phyloP scores from a whole-genome alignment of 2,888 invertebrate genomes.

The Zele albiditarsus region DNA sequence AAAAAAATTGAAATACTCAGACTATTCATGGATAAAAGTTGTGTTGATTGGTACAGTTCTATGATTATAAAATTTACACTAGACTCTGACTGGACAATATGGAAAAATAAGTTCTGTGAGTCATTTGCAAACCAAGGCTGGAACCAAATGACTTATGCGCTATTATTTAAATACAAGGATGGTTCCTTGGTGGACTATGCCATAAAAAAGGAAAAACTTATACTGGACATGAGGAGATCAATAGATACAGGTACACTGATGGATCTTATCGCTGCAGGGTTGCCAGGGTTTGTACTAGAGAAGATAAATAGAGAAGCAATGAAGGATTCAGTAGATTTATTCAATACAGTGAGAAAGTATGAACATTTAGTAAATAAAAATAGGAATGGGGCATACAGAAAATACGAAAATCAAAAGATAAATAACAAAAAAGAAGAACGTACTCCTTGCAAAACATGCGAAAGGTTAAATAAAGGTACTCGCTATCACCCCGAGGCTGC shows the following conservation, averaged over 20 bases:
- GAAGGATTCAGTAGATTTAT: constrained; percentile 57
- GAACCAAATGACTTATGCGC: constrained; percentile 53
- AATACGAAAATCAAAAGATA: no score
- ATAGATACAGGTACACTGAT: constrained; percentile 55
- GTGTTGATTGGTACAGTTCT: constrained; percentile 53
- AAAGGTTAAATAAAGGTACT: constrained; percentile 38
- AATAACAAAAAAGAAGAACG: not conserved
- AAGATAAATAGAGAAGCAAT: constrained; percentile 60
- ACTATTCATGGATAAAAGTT: constrained; percentile 49
- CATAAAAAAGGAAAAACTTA: constrained; percentile 51
- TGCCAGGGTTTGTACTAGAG: constrained; percentile 58
- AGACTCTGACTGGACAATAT: constrained; percentile 47
- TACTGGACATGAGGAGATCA: constrained; percentile 52
- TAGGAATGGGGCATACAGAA: not conserved
- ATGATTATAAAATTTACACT: constrained; percentile 51
- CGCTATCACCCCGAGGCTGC: constrained; percentile 50
- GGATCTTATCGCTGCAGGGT: constrained; percentile 58
- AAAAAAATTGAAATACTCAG: constrained; percentile 50
- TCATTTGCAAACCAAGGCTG: constrained; percentile 56
- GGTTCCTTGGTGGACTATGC: constrained; percentile 57
- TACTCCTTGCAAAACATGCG: constrained; percentile 45
- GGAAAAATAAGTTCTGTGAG: constrained; percentile 51
- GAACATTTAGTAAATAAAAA: not conserved
- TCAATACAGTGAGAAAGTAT: constrained; percentile 54
- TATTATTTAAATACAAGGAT: constrained; percentile 52